Evolutionary conservation across 37 sponge, comb jelly and placozoan species (phyloP).

Genomic region (Geodia barretti): DNA sequence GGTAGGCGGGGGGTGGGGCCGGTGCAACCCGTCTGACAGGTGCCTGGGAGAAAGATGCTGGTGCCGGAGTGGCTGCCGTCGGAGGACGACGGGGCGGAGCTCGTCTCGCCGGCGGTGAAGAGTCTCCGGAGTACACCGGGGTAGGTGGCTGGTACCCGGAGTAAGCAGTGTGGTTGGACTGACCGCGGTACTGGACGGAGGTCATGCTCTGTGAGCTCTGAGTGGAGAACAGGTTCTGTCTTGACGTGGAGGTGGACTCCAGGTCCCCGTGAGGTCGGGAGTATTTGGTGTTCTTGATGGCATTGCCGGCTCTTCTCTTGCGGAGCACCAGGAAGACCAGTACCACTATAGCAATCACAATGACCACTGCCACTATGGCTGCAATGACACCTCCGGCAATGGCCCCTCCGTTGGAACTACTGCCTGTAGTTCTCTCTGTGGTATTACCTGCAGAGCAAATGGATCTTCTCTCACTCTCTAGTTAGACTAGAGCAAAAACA

Average conservation of each 20-base stretch:
- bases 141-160: neutral
- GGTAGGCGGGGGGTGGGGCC: neutral
- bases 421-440: neutral
- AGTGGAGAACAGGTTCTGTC: too few species aligned
- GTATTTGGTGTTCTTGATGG: too few species aligned
- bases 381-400: constrained; percentile 25
- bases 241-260: too few species aligned
- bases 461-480: too few species aligned
- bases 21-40: too few species aligned
- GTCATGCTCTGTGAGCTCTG: neutral
- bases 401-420: neutral
- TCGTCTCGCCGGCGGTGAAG: neutral
- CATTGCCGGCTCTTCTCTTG: too few species aligned
- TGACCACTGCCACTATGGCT: neutral
- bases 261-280: too few species aligned
- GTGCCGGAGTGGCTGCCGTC: too few species aligned
- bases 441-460: neutral
- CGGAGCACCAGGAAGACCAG: too few species aligned
- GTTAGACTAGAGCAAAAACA: too few species aligned
- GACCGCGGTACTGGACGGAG: neutral
- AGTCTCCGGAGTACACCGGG: neutral
- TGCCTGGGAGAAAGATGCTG: too few species aligned
- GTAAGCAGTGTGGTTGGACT: neutral
- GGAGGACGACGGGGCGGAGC: neutral
- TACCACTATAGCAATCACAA: constrained; percentile 6